Base-by-base conservation (phyloP, 2,888 invertebrate genomes). In the Eristalis tenax region DNA sequence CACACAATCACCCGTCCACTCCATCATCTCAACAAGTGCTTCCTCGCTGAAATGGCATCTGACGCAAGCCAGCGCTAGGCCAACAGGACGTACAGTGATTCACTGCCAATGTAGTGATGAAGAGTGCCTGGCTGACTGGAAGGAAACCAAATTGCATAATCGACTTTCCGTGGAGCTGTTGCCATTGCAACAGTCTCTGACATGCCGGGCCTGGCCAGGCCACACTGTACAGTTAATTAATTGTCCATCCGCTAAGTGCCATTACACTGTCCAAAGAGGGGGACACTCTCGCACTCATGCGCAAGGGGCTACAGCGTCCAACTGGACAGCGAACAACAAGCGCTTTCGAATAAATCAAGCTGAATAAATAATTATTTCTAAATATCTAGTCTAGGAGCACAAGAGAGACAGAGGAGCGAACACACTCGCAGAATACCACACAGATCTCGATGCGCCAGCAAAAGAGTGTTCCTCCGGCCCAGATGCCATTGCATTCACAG, bases 361-460 rank as follows among this genome's bases (percentile, higher is more conserved):
- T 23, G 85, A 88, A 88, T 85, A 89, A 89, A 89, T 89, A 88
- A 88, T 88, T 88, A 85, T 73, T 87, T 88, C 84, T 84, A 84
- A 86, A 86, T 83, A 88, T 80, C 76, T 86, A 80, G 84, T 80
- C 76, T 79, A 84, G 59, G 70, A 68, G 43, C 28, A 26, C 22
- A 32, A 38, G n/a, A 13, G 38, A 3, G 13, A 6, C 13, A 66
- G 23, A 23, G 15, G 2, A 22, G 26, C 40, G 18, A 69, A 50
- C 43, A 50, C 43, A 50, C 6, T 50, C 43, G n/a, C n/a, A 50
- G 64, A 79, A 75, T 70, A 73, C 71, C 68, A 61, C 35, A 77
- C 77, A 74, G 69, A 81, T 78, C 74, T 74, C 56, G 76, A 81
- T 77, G 69, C 26, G 26, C 26, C 26, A 26, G 26, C 26, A 26